These are phyloP conservation scores for Leucania comma DNA, from an alignment of 2,888 invertebrate genomes.

Conservation along the genomic window DNA sequence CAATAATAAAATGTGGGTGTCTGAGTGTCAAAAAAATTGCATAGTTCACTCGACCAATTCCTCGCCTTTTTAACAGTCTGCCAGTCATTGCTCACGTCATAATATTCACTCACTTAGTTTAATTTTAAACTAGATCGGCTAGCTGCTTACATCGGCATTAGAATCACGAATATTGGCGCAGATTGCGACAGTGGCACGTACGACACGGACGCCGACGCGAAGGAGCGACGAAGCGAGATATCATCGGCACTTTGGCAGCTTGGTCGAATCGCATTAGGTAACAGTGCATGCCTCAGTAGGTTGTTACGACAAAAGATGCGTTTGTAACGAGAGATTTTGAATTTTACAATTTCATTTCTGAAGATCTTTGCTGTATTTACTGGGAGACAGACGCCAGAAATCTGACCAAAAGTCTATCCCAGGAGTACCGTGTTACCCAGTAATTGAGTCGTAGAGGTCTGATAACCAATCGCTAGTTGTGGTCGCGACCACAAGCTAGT, in stretches of 20 bases:
- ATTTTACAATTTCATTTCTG: background rate
- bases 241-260: no score
- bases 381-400: no score
- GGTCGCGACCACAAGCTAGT: no score
- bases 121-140: slow-evolving; percentile 12
- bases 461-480: no score
- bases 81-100: background rate
- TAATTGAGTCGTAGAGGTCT: no score
- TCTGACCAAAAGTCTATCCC: no score
- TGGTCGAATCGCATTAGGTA: slow-evolving; percentile 3
- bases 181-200: slow-evolving; percentile 17
- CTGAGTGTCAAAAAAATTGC: background rate
- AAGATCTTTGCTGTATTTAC: no score
- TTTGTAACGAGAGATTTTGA: background rate
- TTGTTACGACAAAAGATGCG: slow-evolving; percentile 1
- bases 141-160: slow-evolving; percentile 34
- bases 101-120: background rate
- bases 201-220: no score
- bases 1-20: background rate
- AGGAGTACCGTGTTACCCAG: no score
- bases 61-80: background rate
- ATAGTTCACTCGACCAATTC: background rate
- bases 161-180: slow-evolving; percentile 28
- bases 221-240: background rate
- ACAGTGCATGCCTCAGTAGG: slow-evolving; percentile 4